Evolutionary conservation across 1,140 invertebrate species (phyloP).

Genomic region (Dryas iulia): DNA sequence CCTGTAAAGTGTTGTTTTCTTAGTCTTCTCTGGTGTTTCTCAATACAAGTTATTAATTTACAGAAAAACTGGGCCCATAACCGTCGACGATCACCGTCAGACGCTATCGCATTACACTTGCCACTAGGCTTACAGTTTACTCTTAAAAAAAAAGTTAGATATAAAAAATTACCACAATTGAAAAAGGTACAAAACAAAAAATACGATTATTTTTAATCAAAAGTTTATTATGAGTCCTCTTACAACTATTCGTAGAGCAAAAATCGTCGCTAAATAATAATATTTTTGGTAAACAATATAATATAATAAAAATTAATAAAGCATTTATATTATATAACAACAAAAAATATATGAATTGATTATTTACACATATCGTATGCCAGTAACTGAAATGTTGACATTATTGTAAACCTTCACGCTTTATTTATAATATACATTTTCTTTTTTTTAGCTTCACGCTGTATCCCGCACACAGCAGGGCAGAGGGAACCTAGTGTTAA

Average conservation of each 20-base stretch:
- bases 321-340: conserved; percentile 1
- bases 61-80: no score
- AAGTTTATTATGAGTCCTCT: conserved; percentile 43
- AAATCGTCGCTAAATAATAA: conserved; percentile 38
- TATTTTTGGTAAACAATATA: conserved; percentile 61
- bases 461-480: no score
- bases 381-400: background rate
- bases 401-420: background rate
- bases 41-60: no score
- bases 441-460: no score
- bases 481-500: background rate
- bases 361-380: background rate
- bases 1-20: no score
- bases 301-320: conserved; percentile 27
- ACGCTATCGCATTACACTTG: no score
- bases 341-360: background rate
- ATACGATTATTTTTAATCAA: conserved; percentile 21
- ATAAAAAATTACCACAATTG: no score
- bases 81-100: no score
- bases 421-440: no score
- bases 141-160: no score
- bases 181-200: background rate
- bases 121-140: no score
- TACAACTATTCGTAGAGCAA: conserved; percentile 47
- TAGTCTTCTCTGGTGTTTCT: no score